Evolutionary conservation across 2,888 invertebrate genomes (phyloP), one percentile per base, ranked within the genome.

Genomic region (Leptopilina myrica): DNA sequence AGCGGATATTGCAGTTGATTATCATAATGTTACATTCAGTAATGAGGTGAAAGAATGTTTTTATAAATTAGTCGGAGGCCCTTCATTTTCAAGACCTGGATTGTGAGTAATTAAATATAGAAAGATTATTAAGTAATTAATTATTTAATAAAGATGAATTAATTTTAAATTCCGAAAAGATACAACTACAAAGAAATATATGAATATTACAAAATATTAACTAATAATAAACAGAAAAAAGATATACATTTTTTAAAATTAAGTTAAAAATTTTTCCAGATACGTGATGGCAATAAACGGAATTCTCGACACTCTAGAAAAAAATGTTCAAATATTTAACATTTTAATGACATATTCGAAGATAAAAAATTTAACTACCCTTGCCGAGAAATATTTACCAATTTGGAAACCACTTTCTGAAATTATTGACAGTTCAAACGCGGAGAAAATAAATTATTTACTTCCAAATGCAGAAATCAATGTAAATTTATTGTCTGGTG

Each of bases 381-480:
- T 88, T 75, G 86, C 89, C 14, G 89, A 90, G 64, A 83, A 77
- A 12, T 85, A 86, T 77, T 86, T 90, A 8, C 86, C 89, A 11
- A 90, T 90, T 79, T 90, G 90, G 90, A 86, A 84, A 77, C 86
- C 87, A 1, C 79, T 90, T 0, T 76, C 79, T 0, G 86, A 88
- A 9, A 86, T 89, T 33, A 86, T 86, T 33, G 87, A 84, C 64
- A 46, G 82, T 49, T 79, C 85, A 26, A 84, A 87, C 49, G 53
- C 81, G 5, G 65, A 82, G 4, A 80, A 78, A 14, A 79, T 88
- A 11, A 83, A 87, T 20, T 76, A 77, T 20, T 82, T 87, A 11
- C 79, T 90, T n/a, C 90, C 88, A 0, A 85, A 86, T 7, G 88
- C 90, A 0, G 84, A 76, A n/a, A 87, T 90, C 79, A 89, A 91